These are phyloP conservation scores for Gallinago solitaria DNA, from an alignment of 2,797 vertebrate species.

Conservation along the genomic window DNA sequence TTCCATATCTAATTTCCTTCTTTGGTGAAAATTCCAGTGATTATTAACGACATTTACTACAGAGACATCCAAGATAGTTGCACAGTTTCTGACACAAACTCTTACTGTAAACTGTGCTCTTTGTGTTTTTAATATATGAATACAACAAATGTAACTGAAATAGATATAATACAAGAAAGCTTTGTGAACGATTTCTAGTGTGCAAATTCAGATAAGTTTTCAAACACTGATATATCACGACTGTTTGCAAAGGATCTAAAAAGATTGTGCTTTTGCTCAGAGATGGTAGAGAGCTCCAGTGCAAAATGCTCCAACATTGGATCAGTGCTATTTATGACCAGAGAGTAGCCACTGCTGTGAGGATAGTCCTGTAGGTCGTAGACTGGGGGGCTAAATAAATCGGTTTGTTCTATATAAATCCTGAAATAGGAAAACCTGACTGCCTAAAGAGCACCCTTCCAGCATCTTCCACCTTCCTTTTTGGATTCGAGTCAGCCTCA, in stretches of 20 bases:
- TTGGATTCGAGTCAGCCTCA: not conserved
- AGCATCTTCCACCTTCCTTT: not conserved
- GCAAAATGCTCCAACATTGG: not conserved
- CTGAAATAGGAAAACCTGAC: not conserved
- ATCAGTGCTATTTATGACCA: not conserved
- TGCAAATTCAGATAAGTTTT: not conserved
- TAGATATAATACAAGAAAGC: not conserved
- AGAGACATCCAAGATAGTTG: not conserved
- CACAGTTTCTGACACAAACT: not conserved
- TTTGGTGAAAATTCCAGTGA: conserved; percentile 18
- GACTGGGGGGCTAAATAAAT: not conserved
- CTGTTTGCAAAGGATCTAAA: not conserved
- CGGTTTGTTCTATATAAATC: not conserved
- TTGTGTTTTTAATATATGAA: not conserved
- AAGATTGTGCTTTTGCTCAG: not conserved
- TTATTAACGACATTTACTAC: not conserved
- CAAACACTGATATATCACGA: not conserved
- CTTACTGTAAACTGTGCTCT: not conserved
- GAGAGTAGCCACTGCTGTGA: not conserved
- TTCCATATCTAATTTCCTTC: conserved; percentile 43
- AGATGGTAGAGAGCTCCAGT: not conserved
- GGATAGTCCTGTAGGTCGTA: not conserved
- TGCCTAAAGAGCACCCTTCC: not conserved
- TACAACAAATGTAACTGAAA: not conserved
- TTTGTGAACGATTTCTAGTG: not conserved